Base-by-base conservation (phyloP, 2,797 vertebrate genomes). In the Periparus ater region DNA sequence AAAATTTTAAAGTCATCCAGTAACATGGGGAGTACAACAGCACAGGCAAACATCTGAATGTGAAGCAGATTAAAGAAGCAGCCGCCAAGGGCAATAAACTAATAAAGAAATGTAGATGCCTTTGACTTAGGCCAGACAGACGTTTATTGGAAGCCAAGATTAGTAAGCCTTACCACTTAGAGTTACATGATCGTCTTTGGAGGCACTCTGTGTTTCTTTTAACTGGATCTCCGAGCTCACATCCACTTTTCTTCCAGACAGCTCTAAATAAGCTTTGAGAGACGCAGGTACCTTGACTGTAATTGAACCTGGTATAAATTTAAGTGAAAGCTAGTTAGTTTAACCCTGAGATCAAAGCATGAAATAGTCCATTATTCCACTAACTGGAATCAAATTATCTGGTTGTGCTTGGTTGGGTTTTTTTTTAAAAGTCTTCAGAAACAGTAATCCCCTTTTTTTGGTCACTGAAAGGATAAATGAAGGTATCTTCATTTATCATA, bases 241-340 rank as follows among this genome's bases (percentile, higher is more conserved):
- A 68, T 98, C 97, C 95, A 99, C 98, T 11, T 97, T 97, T 20
- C 85, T 95, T 50, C 98, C 99, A 60, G 98, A 97, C 60, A 99
- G 96, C 77, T 98, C 96, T 91, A 99, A 96, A 74, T 97, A 96
- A 57, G 98, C 98, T 93, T 95, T 97, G 91, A 99, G 96, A 53
- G 98, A 98, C 45, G 98, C 96, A 17, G 99, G 98, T 27, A 99
- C 98, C 63, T 99, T 99, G 91, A 99, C 95, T 58, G 95, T 98
- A 96, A 99, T 98, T 32, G 97, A 97, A 58, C 99, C 99, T 99
- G 88, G 21, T 36, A 91, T 34, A 93, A 91, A 85, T 66, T 73
- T 44, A 88, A 91, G 89, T 19, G 38, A 94, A 82, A 96, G 32
- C 19, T 36, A 76, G 75, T 92, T 89, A 91, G 75, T 42, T 77